Base-by-base conservation (phyloP, 2,113 vertebrate genomes). In the Apeltes quadracus region DNA sequence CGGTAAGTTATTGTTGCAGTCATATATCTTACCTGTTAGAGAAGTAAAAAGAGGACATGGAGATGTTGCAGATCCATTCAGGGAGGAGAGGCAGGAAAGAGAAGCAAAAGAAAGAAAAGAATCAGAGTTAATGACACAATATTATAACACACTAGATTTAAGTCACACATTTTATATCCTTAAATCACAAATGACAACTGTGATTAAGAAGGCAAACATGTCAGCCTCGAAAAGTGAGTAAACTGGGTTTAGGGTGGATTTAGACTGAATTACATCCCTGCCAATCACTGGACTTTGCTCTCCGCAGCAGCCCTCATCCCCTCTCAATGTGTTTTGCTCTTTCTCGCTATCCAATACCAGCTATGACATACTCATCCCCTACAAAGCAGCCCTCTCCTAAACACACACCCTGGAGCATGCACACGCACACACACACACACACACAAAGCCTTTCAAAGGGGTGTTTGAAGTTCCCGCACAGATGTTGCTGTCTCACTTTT, bases 401-500 rank as follows among this genome's bases (percentile, higher is more conserved):
- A 71, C 64, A 76, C 68, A 83, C 79, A 79, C 57, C 71, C 66
- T 66, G 61, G 70, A 43, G 39, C 32, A 61, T 62, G 69, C 55
- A 73, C 59, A 41, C 72, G 66, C 16, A 61, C 46, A 76, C 61
- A 56, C 56, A 71, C 66, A 51, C 29, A 38, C 27, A 74, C 18
- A 27, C 59, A 72, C 68, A 75, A 64, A 57, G 70, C 78, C 72
- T 79, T 92, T 92, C 85, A 92, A 90, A 89, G 87, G 87, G 39
- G 3, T 54, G 88, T 90, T 90, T 91, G 87, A 91, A 90, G 88
- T 89, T 88, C 70, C 79, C 48, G 43, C 88, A 90, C 87, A 90
- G 84, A 91, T 89, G 89, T 86, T 87, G 81, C 86, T 23, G 74
- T 76, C 72, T 84, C 11, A 71, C 71, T 58, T 34, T 53, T 82